A percentile compares a stretch with the other conserved stretches of the same genome.
These are phyloP conservation scores for Trichonephila inaurata DNA, from an alignment of 1,140 invertebrate genomes.

Conservation along the genomic window DNA sequence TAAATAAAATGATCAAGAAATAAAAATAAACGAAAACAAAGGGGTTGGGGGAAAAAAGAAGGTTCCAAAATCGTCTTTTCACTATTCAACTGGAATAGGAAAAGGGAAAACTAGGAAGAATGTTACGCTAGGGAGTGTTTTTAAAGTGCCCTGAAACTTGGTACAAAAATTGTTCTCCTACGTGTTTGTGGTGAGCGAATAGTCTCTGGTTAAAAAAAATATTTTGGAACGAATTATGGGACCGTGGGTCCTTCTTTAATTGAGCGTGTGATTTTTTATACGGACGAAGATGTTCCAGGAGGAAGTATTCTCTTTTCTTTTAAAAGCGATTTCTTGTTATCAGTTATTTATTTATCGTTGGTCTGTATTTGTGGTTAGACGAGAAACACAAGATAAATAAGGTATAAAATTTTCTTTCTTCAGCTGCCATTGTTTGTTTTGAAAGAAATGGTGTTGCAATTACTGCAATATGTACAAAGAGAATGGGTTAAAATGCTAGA, in stretches of 20 bases:
- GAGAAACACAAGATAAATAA: neutral
- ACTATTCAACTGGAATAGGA: slow-evolving; percentile 8
- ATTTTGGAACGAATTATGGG: neutral
- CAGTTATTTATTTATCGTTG: slow-evolving; percentile 4
- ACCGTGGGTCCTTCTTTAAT: neutral
- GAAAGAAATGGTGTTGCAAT: no score
- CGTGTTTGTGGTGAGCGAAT: slow-evolving; percentile 39
- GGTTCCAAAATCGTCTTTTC: slow-evolving; percentile 19
- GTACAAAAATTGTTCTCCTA: slow-evolving; percentile 34
- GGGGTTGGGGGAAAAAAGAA: neutral
- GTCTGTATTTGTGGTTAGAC: neutral
- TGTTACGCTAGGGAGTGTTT: slow-evolving; percentile 31
- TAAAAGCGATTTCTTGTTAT: slow-evolving; percentile 3
- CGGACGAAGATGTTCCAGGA: neutral
- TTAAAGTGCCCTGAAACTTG: slow-evolving; percentile 19
- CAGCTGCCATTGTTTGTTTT: no score
- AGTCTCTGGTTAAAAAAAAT: neutral
- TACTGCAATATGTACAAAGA: no score
- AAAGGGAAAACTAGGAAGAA: slow-evolving; percentile 4
- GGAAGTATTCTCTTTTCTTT: neutral
- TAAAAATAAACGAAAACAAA: neutral
- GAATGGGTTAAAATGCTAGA: no score
- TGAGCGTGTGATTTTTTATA: slow-evolving; percentile 20
- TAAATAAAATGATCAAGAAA: neutral
- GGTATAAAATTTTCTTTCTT: neutral